Conservation (phyloP, 2,888 invertebrate genomes). For the Lasioglossum figueresi region DNA sequence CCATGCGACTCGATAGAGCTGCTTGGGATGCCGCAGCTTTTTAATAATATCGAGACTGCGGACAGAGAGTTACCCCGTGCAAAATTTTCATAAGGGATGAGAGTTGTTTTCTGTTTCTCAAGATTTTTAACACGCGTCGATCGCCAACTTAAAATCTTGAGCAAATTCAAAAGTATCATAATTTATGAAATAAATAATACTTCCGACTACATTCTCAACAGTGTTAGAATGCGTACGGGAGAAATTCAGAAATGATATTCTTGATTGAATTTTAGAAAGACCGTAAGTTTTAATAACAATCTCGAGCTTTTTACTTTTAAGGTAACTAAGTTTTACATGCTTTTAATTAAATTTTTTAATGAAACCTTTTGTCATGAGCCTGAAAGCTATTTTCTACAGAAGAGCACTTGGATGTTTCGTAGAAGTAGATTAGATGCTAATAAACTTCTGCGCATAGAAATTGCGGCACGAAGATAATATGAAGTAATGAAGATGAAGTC, state of each 20-base stretch:
- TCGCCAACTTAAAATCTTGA: too few relatives aligned
- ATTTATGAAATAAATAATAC: not conserved
- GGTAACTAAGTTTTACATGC: not conserved
- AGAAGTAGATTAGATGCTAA: slow-evolving; percentile 12
- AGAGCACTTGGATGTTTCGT: not conserved
- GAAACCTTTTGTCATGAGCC: slow-evolving; percentile 15
- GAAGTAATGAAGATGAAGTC: not conserved
- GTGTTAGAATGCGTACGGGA: too few relatives aligned
- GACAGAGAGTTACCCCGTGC: not conserved
- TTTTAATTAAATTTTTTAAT: slow-evolving; percentile 15
- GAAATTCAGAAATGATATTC: not conserved
- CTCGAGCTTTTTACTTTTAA: not conserved
- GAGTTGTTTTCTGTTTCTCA: not conserved
- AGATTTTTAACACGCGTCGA: not conserved
- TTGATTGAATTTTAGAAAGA: not conserved
- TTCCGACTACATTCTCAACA: too few relatives aligned
- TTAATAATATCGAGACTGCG: not conserved
- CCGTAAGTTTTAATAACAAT: not conserved
- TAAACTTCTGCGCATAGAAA: too few relatives aligned
- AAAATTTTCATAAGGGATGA: not conserved
- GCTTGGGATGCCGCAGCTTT: slow-evolving; percentile 34
- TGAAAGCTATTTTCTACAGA: not conserved
- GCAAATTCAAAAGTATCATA: not conserved
- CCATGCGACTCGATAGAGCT: slow-evolving; percentile 27
- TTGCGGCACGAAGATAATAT: not conserved